Conservation (phyloP, 2,797 vertebrate genomes). For the Scarus forsteni region DNA sequence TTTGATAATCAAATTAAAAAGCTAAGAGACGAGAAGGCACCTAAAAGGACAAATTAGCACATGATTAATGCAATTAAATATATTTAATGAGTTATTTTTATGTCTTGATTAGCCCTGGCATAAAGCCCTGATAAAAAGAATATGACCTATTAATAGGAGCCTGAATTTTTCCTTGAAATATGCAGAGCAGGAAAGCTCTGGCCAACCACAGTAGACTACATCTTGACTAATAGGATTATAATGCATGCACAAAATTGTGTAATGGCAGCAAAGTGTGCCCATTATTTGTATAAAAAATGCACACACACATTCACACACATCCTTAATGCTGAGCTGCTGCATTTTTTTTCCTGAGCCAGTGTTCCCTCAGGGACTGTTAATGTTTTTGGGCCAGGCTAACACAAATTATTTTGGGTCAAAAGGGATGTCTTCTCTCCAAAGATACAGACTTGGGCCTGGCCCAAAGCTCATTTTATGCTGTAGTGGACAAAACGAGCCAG, state of each 20-base stretch:
- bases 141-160: background rate
- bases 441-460: conserved; percentile 38
- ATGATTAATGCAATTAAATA: too few species aligned
- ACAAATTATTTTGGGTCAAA: conserved; percentile 72
- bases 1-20: too few species aligned
- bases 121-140: conserved; percentile 4
- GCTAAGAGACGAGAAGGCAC: too few species aligned
- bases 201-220: conserved; percentile 33
- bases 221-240: conserved; percentile 43
- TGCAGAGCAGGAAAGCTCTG: conserved; percentile 19
- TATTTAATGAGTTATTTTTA: too few species aligned
- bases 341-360: conserved; percentile 53
- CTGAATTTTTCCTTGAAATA: conserved; percentile 17
- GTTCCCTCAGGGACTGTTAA: conserved; percentile 54
- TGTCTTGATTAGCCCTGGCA: too few species aligned
- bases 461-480: conserved; percentile 64
- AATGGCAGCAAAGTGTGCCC: conserved; percentile 33
- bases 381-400: conserved; percentile 65
- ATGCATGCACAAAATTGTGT: conserved; percentile 32
- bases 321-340: conserved; percentile 51
- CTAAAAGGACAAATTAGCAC: too few species aligned
- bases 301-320: conserved; percentile 5
- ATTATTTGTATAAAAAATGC: conserved; percentile 45
- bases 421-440: conserved; percentile 55
- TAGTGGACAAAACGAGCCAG: conserved; percentile 52